Evolutionary conservation across 2,888 invertebrate genomes (phyloP), one percentile per base, ranked within the genome.

Genomic region (Diarsia brunnea): DNA sequence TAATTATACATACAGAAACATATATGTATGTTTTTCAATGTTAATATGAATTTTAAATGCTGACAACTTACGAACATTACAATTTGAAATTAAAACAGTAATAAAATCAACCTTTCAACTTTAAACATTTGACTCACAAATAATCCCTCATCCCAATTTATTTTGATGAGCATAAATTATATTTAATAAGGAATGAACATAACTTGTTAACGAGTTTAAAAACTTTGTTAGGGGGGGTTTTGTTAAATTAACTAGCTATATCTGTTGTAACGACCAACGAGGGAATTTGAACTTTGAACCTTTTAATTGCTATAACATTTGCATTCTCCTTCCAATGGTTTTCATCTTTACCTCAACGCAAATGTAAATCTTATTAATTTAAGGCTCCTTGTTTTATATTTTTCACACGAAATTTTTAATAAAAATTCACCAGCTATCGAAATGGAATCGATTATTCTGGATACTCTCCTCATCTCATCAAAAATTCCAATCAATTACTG

Each of bases 191-290:
- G 45, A 82, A 61, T 55, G n/a, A 68, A 67, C 58, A 38, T 69
- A 78, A 84, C 73, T 86, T 72, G 55, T 69, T 86, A 83, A 83
- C 79, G 75, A 84, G 73, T 71, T 86, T 47, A 70, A 67, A 79
- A 75, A 84, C 31, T 75, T 75, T 49, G 60, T 69, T 31, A 65
- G 60, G 47, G 69, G 69, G 64, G 38, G 72, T 83, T 67, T 68
- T 73, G 24, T 69, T 69, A 71, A 73, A 69, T 82, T 76, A 72
- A 71, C 69, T 85, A 61, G 24, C 43, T 67, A 16, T 66, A 85
- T 65, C 63, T 71, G 55, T 69, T 82, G 60, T 85, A 55, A 69
- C 47, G 55, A 31, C 68, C 61, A 55, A 82, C 67, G 70, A 55
- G 58, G 61, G 55, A 61, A 81, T 81, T 72, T 60, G 8, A 75